phyloP scores from a whole-genome alignment of 1,140 invertebrate species.

The Mamestra configurata region DNA sequence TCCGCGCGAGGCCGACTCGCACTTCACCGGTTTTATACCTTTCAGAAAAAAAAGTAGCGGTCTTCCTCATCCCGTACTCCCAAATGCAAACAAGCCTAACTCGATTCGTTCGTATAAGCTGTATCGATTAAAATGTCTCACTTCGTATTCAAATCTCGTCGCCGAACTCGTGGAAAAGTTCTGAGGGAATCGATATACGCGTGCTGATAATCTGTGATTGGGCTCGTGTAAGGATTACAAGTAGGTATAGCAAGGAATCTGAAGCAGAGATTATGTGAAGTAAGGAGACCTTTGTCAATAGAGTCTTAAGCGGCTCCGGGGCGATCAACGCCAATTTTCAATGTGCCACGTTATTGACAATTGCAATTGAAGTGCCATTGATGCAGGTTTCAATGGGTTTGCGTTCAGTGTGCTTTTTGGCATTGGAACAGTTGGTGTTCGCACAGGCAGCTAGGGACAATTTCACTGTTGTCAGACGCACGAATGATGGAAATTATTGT shows the following conservation, averaged over 20 bases:
- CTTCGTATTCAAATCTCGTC: slow-evolving; percentile 33
- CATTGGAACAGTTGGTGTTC: too few species aligned
- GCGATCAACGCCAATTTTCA: too few species aligned
- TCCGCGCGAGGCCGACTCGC: too few species aligned
- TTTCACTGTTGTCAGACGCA: too few species aligned
- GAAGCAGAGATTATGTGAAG: background rate
- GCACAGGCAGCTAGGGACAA: too few species aligned
- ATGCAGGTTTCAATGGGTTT: too few species aligned
- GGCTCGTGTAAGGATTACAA: slow-evolving; percentile 8
- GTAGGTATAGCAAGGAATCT: background rate
- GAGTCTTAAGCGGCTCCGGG: background rate
- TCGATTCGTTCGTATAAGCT: slow-evolving; percentile 8
- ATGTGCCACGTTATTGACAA: too few species aligned
- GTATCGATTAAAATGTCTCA: slow-evolving; percentile 29
- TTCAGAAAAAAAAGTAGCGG: background rate
- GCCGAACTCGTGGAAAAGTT: background rate
- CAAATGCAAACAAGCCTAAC: background rate
- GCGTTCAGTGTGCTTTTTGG: too few species aligned
- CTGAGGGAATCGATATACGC: slow-evolving; percentile 27
- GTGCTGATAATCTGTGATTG: slow-evolving; percentile 30
- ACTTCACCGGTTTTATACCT: too few species aligned
- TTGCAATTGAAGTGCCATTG: too few species aligned
- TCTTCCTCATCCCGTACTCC: background rate
- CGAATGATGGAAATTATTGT: too few species aligned
- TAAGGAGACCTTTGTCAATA: background rate